These are phyloP conservation scores for Hirudinaria manillensis DNA, from an alignment of 2,888 invertebrate species.

Conservation along the genomic window DNA sequence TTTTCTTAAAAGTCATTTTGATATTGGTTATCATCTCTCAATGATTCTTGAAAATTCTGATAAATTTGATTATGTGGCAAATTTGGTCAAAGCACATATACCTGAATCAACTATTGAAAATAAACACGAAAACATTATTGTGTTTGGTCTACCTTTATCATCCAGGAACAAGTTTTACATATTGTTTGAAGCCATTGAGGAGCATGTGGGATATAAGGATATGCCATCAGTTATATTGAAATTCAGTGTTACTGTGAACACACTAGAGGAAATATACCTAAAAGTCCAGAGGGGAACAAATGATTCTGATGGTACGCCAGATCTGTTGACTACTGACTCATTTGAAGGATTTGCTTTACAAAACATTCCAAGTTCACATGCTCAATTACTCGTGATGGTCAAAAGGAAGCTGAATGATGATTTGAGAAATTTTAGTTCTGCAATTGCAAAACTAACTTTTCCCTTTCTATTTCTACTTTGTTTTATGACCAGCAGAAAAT, in stretches of 20 bases:
- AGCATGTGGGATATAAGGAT: not conserved
- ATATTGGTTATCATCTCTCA: conserved; percentile 4
- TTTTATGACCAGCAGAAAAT: not conserved
- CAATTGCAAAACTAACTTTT: not conserved
- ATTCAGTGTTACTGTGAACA: not conserved
- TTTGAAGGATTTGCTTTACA: not conserved
- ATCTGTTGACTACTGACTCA: not conserved
- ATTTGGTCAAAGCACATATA: not conserved
- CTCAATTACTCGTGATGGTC: not conserved
- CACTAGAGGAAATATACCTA: not conserved
- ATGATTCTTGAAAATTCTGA: not conserved
- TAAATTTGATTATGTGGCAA: not conserved
- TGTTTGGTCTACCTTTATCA: not conserved
- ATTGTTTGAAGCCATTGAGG: not conserved
- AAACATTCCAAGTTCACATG: not conserved
- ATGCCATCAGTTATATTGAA: not conserved
- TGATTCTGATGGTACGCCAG: not conserved
- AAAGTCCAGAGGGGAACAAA: not conserved
- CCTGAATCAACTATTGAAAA: not conserved
- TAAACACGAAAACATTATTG: not conserved
- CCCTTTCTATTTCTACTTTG: not conserved
- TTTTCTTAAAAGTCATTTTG: conserved; percentile 6
- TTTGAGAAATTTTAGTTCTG: not conserved
- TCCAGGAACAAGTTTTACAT: not conserved
- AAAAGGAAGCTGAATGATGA: not conserved